Conservation (phyloP, 2,113 vertebrate genomes). For the Rhadina sibilatrix region DNA sequence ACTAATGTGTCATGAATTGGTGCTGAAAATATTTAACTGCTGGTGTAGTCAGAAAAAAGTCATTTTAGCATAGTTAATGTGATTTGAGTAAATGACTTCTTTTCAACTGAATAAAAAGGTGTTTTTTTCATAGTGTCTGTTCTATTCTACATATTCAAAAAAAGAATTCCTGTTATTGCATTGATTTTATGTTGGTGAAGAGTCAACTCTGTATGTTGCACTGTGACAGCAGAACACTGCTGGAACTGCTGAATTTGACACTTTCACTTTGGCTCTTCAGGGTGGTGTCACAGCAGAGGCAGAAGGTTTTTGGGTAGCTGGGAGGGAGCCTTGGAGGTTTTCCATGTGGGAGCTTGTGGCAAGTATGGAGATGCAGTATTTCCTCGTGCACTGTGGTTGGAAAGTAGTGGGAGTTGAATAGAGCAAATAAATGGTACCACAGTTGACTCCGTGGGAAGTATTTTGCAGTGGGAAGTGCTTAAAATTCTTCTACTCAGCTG, state of each 20-base stretch:
- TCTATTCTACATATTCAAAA: conserved; percentile 31
- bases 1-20: conserved; percentile 69
- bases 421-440: background rate
- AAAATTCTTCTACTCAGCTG: background rate
- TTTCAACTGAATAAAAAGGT: conserved; percentile 64
- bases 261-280: background rate
- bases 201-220: background rate
- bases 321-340: background rate
- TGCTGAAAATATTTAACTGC: conserved; percentile 70
- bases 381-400: accelerated
- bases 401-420: background rate
- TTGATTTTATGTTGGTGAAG: background rate
- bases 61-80: conserved; percentile 65
- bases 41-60: conserved; percentile 62
- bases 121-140: conserved; percentile 64
- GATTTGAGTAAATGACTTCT: conserved; percentile 66
- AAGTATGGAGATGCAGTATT: background rate
- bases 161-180: background rate
- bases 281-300: background rate
- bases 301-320: background rate
- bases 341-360: background rate
- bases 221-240: background rate
- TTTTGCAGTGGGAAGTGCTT: background rate
- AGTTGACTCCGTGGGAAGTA: background rate
- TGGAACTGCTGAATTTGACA: background rate